Evolutionary conservation across 2,113 vertebrate genomes (phyloP), one percentile per base, ranked within the genome.

Genomic region (Labeo catla): DNA sequence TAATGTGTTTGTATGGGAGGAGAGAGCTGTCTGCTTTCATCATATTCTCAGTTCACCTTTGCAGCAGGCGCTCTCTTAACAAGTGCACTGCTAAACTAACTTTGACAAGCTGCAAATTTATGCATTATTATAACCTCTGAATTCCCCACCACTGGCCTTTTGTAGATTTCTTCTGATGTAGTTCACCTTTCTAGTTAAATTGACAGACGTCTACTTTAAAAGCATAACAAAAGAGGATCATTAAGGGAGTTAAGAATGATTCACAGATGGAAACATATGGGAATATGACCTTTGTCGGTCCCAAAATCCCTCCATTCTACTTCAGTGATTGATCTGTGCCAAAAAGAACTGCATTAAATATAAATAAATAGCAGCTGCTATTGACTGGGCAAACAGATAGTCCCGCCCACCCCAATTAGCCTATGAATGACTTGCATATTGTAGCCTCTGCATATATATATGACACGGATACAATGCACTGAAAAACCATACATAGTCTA

Each of bases 31-130:
- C 79, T 57, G 59, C 70, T 83, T 81, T 80, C 85, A 81, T 86
- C 77, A 61, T 81, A 61, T 74, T 79, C 66, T 45, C 59, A 81
- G 54, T 68, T 61, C 68, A 72, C 52, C 36, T 72, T 79, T 81
- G 43, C 79, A 13, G 77, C 45, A 73, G 78, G 43, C 45, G 65
- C 65, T 86, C 50, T 59, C 39, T 52, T 81, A 74, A 45, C 66
- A 86, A 61, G 78, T 81, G 78, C 57, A 81, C 52, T 23, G 49
- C 76, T 81, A 81, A 86, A 81, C 85, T 74, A 73, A 86, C 65
- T 81, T 74, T 89, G 87, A 88, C 81, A 84, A 83, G 72, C 87
- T 83, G 80, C 84, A 86, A 88, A 89, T 86, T 81, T 86, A 89
- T 86, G 84, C 81, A 74, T 73, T 86, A 73, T 86, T 88, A 81